phyloP scores from a whole-genome alignment of 1,140 invertebrate genomes.

The Lucilia sericata region DNA sequence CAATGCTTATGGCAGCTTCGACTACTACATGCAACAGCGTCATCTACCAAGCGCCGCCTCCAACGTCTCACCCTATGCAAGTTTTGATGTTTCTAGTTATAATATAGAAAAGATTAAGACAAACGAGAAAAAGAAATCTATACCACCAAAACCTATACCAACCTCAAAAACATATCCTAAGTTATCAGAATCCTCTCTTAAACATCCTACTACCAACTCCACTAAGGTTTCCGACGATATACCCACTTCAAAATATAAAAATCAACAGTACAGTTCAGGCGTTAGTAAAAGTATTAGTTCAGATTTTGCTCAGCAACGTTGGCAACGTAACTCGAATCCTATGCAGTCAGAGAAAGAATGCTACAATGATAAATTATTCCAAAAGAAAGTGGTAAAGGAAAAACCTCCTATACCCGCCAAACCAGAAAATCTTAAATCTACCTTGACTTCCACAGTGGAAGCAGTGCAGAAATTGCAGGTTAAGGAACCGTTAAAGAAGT shows the following conservation, averaged over 20 bases:
- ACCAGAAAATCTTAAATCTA: conserved; percentile 61
- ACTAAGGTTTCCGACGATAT: conserved; percentile 56
- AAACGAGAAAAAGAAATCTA: conserved; percentile 33
- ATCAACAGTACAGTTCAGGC: conserved; percentile 63
- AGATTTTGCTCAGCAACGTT: conserved; percentile 64
- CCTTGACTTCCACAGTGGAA: conserved; percentile 55
- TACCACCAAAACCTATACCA: conserved; percentile 55
- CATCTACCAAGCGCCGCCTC: conserved; percentile 48
- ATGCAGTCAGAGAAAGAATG: conserved; percentile 48
- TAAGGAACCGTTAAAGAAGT: conserved; percentile 48
- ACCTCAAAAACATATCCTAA: conserved; percentile 63
- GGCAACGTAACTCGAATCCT: conserved; percentile 63
- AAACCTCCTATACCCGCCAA: conserved; percentile 63
- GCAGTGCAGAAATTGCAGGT: neutral
- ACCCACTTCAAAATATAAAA: conserved; percentile 62
- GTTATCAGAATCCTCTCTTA: conserved; percentile 49
- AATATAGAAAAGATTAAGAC: conserved; percentile 54
- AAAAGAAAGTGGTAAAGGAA: conserved; percentile 56
- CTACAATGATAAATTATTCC: conserved; percentile 52
- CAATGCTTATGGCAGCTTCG: conserved; percentile 68
- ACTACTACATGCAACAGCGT: conserved; percentile 65
- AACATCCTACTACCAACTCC: neutral
- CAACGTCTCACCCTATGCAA: conserved; percentile 53
- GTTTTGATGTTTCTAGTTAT: conserved; percentile 64
- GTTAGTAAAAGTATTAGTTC: conserved; percentile 65